These are phyloP conservation scores for Ardeotis arabs DNA, from an alignment of 2,113 vertebrate genomes.

Conservation along the genomic window DNA sequence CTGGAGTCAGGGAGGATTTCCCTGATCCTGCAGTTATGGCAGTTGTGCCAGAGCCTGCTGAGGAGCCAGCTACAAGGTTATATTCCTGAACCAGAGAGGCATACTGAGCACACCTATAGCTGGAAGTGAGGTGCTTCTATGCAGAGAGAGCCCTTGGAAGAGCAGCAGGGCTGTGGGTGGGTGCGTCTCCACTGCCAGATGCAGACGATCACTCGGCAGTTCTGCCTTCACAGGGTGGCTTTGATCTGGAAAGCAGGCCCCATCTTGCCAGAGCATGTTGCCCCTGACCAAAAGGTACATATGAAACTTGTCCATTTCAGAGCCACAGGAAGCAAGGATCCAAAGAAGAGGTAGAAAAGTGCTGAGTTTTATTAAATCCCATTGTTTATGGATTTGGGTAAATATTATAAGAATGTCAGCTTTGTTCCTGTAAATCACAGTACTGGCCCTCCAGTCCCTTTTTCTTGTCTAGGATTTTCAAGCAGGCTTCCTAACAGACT, in stretches of 20 bases:
- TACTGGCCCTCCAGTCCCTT: background rate
- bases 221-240: background rate
- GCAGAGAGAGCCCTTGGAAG: background rate
- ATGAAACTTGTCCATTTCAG: background rate
- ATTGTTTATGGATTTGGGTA: background rate
- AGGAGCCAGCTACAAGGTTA: background rate
- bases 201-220: accelerated
- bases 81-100: background rate
- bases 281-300: background rate
- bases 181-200: too few relatives aligned
- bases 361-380: background rate
- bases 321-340: background rate
- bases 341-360: background rate
- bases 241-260: background rate
- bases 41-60: background rate
- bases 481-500: background rate
- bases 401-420: background rate
- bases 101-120: accelerated
- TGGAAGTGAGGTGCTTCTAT: background rate
- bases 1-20: background rate
- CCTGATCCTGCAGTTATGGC: background rate
- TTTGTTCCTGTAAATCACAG: background rate
- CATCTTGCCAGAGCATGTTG: background rate
- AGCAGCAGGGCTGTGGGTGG: background rate
- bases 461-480: background rate